Base-by-base conservation (phyloP, 2,113 vertebrate species). In the Gavialis gangeticus region DNA sequence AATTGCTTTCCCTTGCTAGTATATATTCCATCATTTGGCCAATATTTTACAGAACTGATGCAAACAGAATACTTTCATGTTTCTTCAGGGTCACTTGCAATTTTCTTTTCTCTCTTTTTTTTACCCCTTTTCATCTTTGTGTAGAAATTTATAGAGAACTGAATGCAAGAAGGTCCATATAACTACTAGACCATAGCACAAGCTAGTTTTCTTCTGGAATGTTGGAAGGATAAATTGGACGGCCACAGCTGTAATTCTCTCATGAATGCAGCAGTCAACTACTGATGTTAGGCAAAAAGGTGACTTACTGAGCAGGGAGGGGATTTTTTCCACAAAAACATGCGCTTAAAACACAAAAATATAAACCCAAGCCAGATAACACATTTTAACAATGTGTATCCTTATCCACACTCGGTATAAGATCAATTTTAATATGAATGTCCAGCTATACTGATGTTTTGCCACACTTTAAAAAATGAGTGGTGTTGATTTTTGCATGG, bases 81-180 rank as follows among this genome's bases (percentile, higher is more conserved):
- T 63, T 57, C 4, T 25, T 28, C 27, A 5, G 7, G 56, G 57
- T 30, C 0, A 7, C 2, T 25, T 76, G 3, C n/a, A 18, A 10
- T 4, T 1, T 24, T 83, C 5, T 24, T 82, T 82, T 30, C 17
- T 34, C 34, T 34, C 18, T 34, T 27, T 7, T 22, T 14, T 81
- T 71, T 28, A 3, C 4, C 46, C 46, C 46, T 78, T 66, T 19
- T 56, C 25, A 58, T 55, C n/a, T 82, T 79, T 69, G 21, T n/a
- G 4, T 1, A 28, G 28, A 3, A 1, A 10, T 63, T 46, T 7
- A 2, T 0, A 28, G 75, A 10, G 77, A 22, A 3, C 34, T 19
- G 24, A 24, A 55, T 82, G 22, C 16, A 15, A n/a, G 27, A 46
- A 17, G 16, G 8, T 25, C 56, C 62, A 1, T 3, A 0, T 1